These are phyloP conservation scores for Tridacna crocea DNA, from an alignment of 2,888 invertebrate species.

Conservation along the genomic window DNA sequence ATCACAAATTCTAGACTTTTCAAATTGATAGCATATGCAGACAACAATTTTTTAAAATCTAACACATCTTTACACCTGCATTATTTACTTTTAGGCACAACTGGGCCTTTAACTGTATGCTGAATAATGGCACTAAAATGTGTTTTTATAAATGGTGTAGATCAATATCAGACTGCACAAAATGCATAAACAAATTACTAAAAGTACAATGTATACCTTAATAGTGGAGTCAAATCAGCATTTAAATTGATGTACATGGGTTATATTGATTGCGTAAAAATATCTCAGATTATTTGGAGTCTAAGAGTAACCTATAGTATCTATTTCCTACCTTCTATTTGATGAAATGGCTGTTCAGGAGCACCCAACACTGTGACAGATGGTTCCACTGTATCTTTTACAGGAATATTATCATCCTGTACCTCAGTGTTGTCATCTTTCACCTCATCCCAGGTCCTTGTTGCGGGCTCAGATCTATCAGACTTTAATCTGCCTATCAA, in stretches of 20 bases:
- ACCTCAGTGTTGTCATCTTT: neutral
- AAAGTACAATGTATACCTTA: too few relatives aligned
- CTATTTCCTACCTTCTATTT: conserved; percentile 13
- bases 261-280: too few relatives aligned
- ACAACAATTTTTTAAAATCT: neutral
- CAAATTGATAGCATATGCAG: neutral
- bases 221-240: too few relatives aligned
- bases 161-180: too few relatives aligned
- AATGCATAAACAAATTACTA: too few relatives aligned
- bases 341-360: neutral
- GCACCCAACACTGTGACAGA: neutral
- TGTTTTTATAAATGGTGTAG: too few relatives aligned
- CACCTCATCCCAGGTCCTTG: conserved; percentile 37
- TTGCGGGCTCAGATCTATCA: conserved; percentile 71
- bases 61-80: too few relatives aligned
- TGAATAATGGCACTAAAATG: too few relatives aligned
- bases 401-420: conserved; percentile 8
- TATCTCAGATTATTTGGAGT: too few relatives aligned
- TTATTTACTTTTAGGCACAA: too few relatives aligned
- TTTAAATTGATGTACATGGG: too few relatives aligned
- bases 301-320: neutral
- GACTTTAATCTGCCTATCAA: conserved; percentile 72
- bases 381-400: neutral
- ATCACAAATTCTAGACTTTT: neutral
- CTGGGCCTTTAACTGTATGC: too few relatives aligned